A percentile compares a stretch with the other conserved stretches of the same genome.
phyloP scores from a whole-genome alignment of 2,113 vertebrate species.

The Passer montanus region DNA sequence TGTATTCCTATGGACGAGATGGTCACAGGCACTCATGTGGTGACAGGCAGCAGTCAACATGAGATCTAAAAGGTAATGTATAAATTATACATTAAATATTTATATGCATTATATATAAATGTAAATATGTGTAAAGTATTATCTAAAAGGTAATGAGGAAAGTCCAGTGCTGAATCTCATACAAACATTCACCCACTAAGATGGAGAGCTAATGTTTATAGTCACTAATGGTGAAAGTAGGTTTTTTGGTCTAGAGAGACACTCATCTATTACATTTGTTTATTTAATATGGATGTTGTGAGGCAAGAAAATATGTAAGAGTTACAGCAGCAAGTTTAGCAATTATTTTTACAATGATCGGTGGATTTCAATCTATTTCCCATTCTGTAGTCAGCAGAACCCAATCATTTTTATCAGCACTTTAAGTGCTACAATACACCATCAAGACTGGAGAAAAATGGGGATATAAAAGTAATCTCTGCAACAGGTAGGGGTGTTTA shows the following conservation, averaged over 20 bases:
- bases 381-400: constrained; percentile 3
- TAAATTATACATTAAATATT: not conserved
- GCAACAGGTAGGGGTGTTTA: constrained; percentile 16
- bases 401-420: constrained; percentile 41
- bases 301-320: not conserved
- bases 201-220: not conserved
- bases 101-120: not conserved
- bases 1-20: not conserved
- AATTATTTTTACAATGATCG: constrained; percentile 44
- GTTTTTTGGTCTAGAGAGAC: not conserved
- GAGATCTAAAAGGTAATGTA: not conserved
- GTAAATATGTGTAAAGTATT: not conserved
- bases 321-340: not conserved
- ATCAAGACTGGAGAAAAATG: constrained; percentile 13
- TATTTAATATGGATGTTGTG: not conserved
- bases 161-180: not conserved
- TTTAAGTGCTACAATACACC: constrained; percentile 9
- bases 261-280: not conserved
- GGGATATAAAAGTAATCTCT: constrained; percentile 34
- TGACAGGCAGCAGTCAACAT: not conserved
- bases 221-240: not conserved
- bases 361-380: constrained; percentile 26
- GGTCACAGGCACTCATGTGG: not conserved
- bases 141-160: not conserved
- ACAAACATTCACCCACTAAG: not conserved